Evolutionary conservation across 92 coral and sea anemone species (phyloP).

Genomic region (Diadumene lineata): DNA sequence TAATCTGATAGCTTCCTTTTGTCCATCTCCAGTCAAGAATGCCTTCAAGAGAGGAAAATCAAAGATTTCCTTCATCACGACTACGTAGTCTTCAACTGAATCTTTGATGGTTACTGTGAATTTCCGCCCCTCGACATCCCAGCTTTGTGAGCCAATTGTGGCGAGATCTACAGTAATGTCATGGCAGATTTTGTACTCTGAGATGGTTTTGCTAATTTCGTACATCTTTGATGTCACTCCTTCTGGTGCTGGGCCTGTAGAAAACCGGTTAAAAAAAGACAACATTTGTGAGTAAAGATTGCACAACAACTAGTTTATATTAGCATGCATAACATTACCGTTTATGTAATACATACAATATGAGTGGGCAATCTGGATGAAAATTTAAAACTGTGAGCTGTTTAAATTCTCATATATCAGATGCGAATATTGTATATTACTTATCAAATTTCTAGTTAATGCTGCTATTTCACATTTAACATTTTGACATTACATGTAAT

Average conservation of each 20-base stretch:
- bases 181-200: constrained; percentile 77
- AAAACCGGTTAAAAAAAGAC: too few relatives aligned
- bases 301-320: too few relatives aligned
- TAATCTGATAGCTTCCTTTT: constrained; percentile 62
- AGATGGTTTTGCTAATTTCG: constrained; percentile 58
- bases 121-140: constrained; percentile 79
- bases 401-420: too few relatives aligned
- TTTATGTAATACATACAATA: too few relatives aligned
- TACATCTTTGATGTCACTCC: constrained; percentile 80
- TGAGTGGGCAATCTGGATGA: too few relatives aligned
- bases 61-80: constrained; percentile 91
- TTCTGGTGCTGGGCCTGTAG: constrained; percentile 93
- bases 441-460: too few relatives aligned
- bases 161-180: constrained; percentile 67
- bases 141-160: constrained; percentile 68
- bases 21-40: constrained; percentile 53
- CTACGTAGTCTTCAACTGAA: constrained; percentile 83
- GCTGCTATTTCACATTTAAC: too few relatives aligned
- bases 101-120: constrained; percentile 82
- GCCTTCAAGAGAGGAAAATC: constrained; percentile 76
- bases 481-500: too few relatives aligned
- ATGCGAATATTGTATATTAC: too few relatives aligned
- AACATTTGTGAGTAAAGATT: too few relatives aligned
- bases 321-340: too few relatives aligned
- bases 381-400: too few relatives aligned